Conservation (phyloP, 2,113 vertebrate species). For the Acanthisitta chloris region DNA sequence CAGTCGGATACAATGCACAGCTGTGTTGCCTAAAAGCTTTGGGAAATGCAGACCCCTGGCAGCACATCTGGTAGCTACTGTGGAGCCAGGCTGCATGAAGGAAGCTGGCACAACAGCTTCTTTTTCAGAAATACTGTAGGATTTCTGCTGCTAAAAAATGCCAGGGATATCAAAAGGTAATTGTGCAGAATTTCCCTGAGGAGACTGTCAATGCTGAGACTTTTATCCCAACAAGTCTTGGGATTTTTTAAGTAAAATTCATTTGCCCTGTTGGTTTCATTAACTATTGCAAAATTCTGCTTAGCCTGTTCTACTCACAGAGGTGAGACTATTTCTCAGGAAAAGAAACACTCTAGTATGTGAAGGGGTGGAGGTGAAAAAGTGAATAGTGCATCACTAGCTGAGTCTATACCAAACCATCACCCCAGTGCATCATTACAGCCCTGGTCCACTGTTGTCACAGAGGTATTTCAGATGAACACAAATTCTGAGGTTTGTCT, state of each 20-base stretch:
- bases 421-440: not conserved
- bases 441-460: not conserved
- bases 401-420: not conserved
- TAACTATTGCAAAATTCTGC: not conserved
- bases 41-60: not conserved
- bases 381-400: not conserved
- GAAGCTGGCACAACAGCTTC: not conserved
- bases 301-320: not conserved
- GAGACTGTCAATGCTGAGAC: not conserved
- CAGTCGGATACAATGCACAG: accelerated
- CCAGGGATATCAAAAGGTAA: not conserved
- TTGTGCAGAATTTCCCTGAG: not conserved
- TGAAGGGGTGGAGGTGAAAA: not conserved
- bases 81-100: not conserved
- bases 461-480: not conserved
- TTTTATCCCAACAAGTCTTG: not conserved
- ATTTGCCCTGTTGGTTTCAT: not conserved
- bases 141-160: not conserved
- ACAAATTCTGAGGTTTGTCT: not conserved
- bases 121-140: not conserved
- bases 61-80: not conserved
- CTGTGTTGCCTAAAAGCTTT: not conserved
- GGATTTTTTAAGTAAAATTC: not conserved
- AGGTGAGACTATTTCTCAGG: not conserved
- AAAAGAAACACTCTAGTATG: not conserved